A percentile compares a stretch with the other conserved stretches of the same genome.
These are phyloP conservation scores for Corythaeola cristata DNA, from an alignment of 2,113 vertebrate genomes.

Conservation along the genomic window DNA sequence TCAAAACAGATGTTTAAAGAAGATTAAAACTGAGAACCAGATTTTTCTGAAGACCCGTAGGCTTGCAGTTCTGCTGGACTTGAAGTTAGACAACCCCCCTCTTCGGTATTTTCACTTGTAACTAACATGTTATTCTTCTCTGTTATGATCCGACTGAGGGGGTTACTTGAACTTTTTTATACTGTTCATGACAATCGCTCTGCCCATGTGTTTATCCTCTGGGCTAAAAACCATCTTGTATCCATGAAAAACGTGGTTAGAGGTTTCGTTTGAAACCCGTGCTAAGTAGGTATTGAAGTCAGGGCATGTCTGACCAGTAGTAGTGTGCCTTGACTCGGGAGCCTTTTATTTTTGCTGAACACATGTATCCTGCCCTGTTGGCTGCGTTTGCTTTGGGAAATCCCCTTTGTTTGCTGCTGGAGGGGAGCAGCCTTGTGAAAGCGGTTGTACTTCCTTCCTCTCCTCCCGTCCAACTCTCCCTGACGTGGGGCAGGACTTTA, in stretches of 20 bases:
- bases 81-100: too few species aligned
- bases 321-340: background rate
- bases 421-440: background rate
- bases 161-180: accelerated
- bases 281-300: background rate
- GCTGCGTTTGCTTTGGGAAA: background rate
- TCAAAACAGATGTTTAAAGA: background rate
- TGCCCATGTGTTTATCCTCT: background rate
- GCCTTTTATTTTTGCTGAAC: background rate
- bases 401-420: background rate
- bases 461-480: background rate
- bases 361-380: background rate
- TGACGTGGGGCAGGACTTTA: background rate
- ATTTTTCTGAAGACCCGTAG: background rate
- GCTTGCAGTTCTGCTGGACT: background rate
- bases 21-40: background rate
- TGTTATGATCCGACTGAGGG: background rate
- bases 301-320: background rate
- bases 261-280: background rate
- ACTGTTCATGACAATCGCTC: background rate
- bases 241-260: background rate
- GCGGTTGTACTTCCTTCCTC: background rate
- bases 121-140: background rate
- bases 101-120: accelerated
- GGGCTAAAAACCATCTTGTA: background rate